Conservation (phyloP, 2,888 invertebrate genomes). For the Heteropelma amictum region DNA sequence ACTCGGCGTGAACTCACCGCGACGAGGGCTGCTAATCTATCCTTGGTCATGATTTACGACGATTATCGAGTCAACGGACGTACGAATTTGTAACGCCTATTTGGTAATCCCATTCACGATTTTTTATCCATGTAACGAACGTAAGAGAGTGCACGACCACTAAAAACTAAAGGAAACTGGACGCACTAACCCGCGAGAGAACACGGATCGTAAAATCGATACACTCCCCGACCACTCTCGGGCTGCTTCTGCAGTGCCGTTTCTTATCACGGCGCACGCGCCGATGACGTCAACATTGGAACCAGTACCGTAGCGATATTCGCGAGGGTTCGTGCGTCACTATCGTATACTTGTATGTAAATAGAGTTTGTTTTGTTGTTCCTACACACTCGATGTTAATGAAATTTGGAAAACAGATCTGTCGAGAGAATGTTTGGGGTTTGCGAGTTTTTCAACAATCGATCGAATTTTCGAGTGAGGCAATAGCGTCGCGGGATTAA, state of each 20-base stretch:
- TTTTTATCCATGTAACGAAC: conserved; percentile 84
- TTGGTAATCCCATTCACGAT: conserved; percentile 86
- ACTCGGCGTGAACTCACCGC: conserved; percentile 84
- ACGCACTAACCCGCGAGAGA: conserved; percentile 77
- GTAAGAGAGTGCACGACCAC: conserved; percentile 81
- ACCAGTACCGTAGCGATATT: background rate
- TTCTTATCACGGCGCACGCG: conserved; percentile 79
- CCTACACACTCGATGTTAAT: no score
- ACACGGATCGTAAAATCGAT: conserved; percentile 88
- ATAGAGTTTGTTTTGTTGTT: no score
- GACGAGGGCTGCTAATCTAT: conserved; percentile 97
- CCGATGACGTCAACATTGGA: conserved; percentile 73
- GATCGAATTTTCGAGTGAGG: no score
- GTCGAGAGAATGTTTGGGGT: no score
- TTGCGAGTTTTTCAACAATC: no score
- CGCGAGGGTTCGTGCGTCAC: background rate
- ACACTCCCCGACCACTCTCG: conserved; percentile 79
- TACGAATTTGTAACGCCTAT: conserved; percentile 71
- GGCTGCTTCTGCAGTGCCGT: conserved; percentile 84
- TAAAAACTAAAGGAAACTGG: conserved; percentile 78
- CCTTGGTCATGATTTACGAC: conserved; percentile 89
- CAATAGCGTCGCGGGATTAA: no score
- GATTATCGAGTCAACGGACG: conserved; percentile 69
- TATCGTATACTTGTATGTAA: background rate
- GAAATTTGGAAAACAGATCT: no score